Percentiles rank a stretch among this genome's conserved stretches.
Conservation (phyloP, 2,888 invertebrate genomes). For the Epirrita christyi region DNA sequence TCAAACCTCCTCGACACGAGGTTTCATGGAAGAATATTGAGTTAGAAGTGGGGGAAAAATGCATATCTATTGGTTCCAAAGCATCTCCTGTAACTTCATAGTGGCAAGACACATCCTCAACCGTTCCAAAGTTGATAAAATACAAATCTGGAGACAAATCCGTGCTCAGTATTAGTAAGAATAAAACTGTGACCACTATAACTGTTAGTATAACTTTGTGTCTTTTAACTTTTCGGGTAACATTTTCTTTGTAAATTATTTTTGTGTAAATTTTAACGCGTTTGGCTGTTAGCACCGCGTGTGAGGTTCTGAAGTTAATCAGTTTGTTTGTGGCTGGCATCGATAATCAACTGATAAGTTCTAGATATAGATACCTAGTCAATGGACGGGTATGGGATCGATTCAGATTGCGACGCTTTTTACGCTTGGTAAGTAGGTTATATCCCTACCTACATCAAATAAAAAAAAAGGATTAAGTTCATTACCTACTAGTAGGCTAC, state of each 20-base stretch:
- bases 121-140: slow-evolving; percentile 14
- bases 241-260: neutral
- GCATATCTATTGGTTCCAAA: slow-evolving; percentile 12
- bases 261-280: slow-evolving; percentile 8
- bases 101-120: slow-evolving; percentile 30
- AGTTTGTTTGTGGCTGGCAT: neutral
- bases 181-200: neutral
- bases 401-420: too few relatives aligned
- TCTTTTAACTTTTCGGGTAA: slow-evolving; percentile 7
- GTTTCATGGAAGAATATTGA: slow-evolving; percentile 64
- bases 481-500: too few relatives aligned
- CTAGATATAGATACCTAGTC: too few relatives aligned
- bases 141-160: slow-evolving; percentile 19
- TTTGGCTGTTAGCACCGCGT: neutral
- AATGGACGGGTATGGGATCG: too few relatives aligned
- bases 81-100: slow-evolving; percentile 18
- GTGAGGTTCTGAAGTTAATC: neutral
- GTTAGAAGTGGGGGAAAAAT: slow-evolving; percentile 21
- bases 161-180: slow-evolving; percentile 8
- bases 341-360: slow-evolving; percentile 5
- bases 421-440: too few relatives aligned
- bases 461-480: too few relatives aligned
- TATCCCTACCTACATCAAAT: too few relatives aligned
- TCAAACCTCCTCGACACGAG: slow-evolving; percentile 80
- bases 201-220: neutral